Evolutionary conservation across 2,797 vertebrate species (phyloP), one percentile per base, ranked within the genome.

Genomic region (Cyclura pinguis): DNA sequence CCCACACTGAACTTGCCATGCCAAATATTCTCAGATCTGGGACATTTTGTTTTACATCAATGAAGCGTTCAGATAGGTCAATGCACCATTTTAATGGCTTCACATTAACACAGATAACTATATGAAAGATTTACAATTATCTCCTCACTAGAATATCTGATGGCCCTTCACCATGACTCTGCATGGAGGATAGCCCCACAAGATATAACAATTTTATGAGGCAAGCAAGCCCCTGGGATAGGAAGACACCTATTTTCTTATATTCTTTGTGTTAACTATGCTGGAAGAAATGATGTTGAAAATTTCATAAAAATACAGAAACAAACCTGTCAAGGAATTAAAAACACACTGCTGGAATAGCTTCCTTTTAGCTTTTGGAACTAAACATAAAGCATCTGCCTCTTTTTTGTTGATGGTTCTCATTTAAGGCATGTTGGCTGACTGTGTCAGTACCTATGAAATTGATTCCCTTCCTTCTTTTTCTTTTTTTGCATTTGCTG

Each of bases 391-490:
- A 85, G 57, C 55, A 80, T 86, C 86, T 93, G 87, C 93, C 20
- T 69, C 80, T 57, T 84, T 93, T 86, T 93, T 96, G 93, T 85
- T 81, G 91, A 88, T 94, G 89, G 89, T 89, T 95, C 89, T 95
- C 88, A 80, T 89, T 91, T 87, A 95, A 95, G 84, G n/a, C 90
- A 24, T 76, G 52, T 89, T 93, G 94, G 80, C 4, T 38, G 92
- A 95, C 42, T 38, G 77, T 57, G 0, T 91, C 86, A 85, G 84
- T 80, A 78, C 82, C 88, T 96, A 83, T 91, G 91, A 95, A 94
- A 89, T 93, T 92, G 67, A 74, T 73, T 92, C 52, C 92, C 27
- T 5, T 6, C 38, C 59, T 95, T 81, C 88, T 95, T 93, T 69
- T 32, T 69, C 59, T 69, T 32, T 69, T 95, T 89, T 93, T 94